A percentile compares a stretch with the other conserved stretches of the same genome.
These are phyloP conservation scores for Lutjanus campechanus DNA, from an alignment of 2,797 vertebrate species.

Conservation along the genomic window DNA sequence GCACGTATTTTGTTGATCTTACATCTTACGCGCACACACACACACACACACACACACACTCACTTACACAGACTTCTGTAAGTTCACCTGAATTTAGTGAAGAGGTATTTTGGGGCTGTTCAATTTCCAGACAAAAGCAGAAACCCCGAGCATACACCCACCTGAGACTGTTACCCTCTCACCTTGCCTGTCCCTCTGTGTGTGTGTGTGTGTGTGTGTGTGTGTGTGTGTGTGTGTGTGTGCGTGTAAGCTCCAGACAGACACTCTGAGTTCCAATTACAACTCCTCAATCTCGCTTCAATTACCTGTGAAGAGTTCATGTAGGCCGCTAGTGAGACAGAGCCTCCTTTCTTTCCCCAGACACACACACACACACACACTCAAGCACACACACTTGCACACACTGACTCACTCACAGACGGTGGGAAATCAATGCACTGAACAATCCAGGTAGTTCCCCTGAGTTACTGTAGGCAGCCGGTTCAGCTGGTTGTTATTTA, in stretches of 20 bases:
- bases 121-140: conserved; percentile 41
- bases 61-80: not conserved
- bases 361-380: conserved; percentile 12
- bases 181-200: conserved; percentile 15
- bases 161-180: conserved; percentile 47
- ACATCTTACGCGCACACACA: not conserved
- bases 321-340: conserved; percentile 47
- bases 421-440: conserved; percentile 57
- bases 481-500: conserved; percentile 52
- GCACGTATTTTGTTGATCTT: not conserved
- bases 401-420: conserved; percentile 20
- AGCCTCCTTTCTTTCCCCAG: conserved; percentile 20
- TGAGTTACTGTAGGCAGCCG: conserved; percentile 20
- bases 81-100: conserved; percentile 27
- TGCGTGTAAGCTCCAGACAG: conserved; percentile 22
- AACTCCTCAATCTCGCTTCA: conserved; percentile 58
- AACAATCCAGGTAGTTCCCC: conserved; percentile 46
- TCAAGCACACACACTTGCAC: conserved; percentile 13
- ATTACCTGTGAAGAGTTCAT: conserved; percentile 63
- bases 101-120: conserved; percentile 20
- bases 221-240: conserved; percentile 16
- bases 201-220: conserved; percentile 18
- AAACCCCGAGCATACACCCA: conserved; percentile 32
- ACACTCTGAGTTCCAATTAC: conserved; percentile 56
- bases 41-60: not conserved